These are phyloP conservation scores for Geotrupes spiniger DNA, from an alignment of 2,888 invertebrate species.

Conservation along the genomic window DNA sequence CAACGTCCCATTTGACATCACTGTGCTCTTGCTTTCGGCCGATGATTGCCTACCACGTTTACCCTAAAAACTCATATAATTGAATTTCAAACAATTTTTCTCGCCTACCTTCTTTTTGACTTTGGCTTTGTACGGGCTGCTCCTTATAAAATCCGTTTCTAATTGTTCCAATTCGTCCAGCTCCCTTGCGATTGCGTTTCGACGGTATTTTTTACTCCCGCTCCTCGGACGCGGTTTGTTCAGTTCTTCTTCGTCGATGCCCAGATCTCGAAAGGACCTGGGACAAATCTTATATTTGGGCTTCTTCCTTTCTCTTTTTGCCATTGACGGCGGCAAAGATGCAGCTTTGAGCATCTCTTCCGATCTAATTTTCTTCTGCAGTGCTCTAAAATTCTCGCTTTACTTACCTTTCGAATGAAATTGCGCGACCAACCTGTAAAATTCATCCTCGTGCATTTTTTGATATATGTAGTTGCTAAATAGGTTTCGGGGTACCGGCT, in stretches of 20 bases:
- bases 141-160: conserved; percentile 56
- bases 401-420: neutral
- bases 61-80: neutral
- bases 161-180: conserved; percentile 43
- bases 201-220: conserved; percentile 23
- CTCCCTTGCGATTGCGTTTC: conserved; percentile 27
- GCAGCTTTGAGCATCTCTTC: conserved; percentile 67
- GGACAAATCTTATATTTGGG: conserved; percentile 44
- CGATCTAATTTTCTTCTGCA: conserved; percentile 66
- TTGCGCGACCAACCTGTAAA: conserved; percentile 56
- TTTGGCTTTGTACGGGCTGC: conserved; percentile 51
- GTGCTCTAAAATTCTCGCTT: conserved; percentile 52
- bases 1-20: conserved; percentile 46
- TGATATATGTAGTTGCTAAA: conserved; percentile 70
- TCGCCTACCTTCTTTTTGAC: conserved; percentile 26
- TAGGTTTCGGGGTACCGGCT: conserved; percentile 67
- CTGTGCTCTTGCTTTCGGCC: conserved; percentile 40
- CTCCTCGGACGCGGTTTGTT: neutral
- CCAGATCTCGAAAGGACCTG: conserved; percentile 38
- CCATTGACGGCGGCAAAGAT: conserved; percentile 67
- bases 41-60: conserved; percentile 33
- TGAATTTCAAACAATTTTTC: neutral
- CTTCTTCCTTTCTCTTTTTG: conserved; percentile 55
- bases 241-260: conserved; percentile 30
- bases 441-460: conserved; percentile 70